Percentiles rank a stretch among this genome's conserved stretches.
Evolutionary conservation across 2,113 vertebrate genomes (phyloP).

Genomic region (Nothobranchius kuhntae): DNA sequence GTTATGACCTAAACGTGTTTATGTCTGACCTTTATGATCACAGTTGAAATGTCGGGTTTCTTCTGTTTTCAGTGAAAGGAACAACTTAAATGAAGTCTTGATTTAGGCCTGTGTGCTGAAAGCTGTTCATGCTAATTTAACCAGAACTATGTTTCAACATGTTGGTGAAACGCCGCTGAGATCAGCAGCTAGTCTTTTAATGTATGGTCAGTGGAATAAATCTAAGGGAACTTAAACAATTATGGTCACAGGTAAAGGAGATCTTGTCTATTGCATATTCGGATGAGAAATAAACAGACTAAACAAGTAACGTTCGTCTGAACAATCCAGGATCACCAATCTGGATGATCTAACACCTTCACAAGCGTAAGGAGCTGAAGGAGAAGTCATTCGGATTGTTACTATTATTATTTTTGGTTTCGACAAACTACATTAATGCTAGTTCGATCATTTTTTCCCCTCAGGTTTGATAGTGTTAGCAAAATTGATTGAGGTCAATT

Average conservation of each 20-base stretch:
- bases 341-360: too few relatives aligned
- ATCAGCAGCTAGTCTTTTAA: neutral
- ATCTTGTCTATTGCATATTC: too few relatives aligned
- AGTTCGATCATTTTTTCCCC: too few relatives aligned
- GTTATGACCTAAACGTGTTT: accelerated
- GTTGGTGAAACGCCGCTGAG: neutral
- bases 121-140: conserved; percentile 28
- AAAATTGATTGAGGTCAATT: too few relatives aligned
- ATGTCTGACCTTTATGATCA: neutral
- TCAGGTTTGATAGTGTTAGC: too few relatives aligned
- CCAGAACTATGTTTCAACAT: conserved; percentile 43
- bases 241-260: neutral
- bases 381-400: neutral
- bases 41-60: accelerated
- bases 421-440: neutral
- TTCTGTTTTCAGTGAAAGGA: neutral
- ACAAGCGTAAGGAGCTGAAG: too few relatives aligned
- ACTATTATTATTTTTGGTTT: neutral
- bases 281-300: too few relatives aligned
- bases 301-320: too few relatives aligned
- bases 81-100: neutral
- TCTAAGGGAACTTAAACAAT: neutral
- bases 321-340: too few relatives aligned
- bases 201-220: neutral
- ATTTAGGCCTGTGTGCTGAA: conserved; percentile 18